These are phyloP conservation scores for Lamellibrachia columna DNA, from an alignment of 2,888 invertebrate species.

Conservation along the genomic window DNA sequence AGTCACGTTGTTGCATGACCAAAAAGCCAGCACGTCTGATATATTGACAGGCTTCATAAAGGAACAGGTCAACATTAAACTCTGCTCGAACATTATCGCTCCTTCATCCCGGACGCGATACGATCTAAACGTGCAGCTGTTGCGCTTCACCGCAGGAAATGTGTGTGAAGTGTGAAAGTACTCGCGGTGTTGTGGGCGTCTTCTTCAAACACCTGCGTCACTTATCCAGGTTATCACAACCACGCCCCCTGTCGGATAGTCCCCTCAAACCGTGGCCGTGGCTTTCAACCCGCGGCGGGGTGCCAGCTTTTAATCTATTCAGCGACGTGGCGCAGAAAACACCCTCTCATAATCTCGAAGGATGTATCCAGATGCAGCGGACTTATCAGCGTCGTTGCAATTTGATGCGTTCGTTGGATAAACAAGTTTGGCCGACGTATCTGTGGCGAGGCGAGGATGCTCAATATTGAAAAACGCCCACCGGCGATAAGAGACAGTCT, in stretches of 20 bases:
- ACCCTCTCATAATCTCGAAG: neutral
- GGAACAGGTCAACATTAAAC: neutral
- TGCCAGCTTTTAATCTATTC: neutral
- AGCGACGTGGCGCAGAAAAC: neutral
- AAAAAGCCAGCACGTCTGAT: neutral
- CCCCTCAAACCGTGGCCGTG: neutral
- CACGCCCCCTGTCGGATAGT: neutral
- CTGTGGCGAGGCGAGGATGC: neutral
- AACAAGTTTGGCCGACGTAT: neutral
- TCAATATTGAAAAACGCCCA: slow-evolving; percentile 12
- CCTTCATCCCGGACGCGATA: neutral
- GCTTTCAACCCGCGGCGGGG: neutral
- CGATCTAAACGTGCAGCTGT: neutral
- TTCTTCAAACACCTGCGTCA: slow-evolving; percentile 4
- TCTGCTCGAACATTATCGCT: neutral
- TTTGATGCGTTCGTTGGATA: neutral
- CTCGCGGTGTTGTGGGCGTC: neutral
- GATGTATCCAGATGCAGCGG: neutral
- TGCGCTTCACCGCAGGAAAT: neutral
- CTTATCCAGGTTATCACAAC: neutral
- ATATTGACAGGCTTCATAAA: neutral
- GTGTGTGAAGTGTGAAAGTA: neutral
- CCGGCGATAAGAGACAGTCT: neutral
- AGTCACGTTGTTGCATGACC: neutral
- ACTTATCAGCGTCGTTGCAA: neutral